phyloP scores from a whole-genome alignment of 2,797 vertebrate genomes.

The Chiroxiphia lanceolata region DNA sequence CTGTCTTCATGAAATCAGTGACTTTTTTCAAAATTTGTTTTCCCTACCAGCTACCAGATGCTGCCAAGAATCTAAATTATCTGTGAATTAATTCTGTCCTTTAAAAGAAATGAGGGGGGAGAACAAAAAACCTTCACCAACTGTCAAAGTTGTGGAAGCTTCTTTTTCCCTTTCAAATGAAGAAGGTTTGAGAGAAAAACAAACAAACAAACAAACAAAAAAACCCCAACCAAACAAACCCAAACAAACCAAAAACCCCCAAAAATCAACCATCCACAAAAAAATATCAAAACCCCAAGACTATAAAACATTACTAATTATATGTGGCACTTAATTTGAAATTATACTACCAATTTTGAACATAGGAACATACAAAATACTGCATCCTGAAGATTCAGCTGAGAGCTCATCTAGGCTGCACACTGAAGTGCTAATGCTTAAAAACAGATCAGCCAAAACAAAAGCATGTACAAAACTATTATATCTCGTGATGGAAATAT shows the following conservation, averaged over 20 bases:
- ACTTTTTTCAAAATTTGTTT: not conserved
- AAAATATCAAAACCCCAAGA: not conserved
- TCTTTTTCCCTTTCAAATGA: not conserved
- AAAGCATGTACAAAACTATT: not conserved
- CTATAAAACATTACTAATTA: not conserved
- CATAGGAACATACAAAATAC: not conserved
- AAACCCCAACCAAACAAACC: not conserved
- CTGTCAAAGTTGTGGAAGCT: not conserved
- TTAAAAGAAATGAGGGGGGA: not conserved
- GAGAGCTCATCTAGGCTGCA: not conserved
- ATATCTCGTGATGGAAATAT: not conserved
- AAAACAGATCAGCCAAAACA: not conserved
- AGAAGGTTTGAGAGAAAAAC: not conserved
- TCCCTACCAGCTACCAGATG: not conserved
- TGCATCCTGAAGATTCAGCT: not conserved
- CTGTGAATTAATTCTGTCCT: not conserved
- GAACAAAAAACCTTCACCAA: too few relatives aligned
- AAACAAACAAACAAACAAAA: not conserved
- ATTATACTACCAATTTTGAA: not conserved
- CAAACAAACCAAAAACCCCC: not conserved
- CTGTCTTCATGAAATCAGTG: not conserved
- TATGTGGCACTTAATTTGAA: not conserved
- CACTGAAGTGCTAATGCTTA: not conserved
- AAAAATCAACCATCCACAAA: not conserved
- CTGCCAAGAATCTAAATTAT: not conserved